Base-by-base conservation (phyloP, 2,888 invertebrate genomes). In the Troglohyphantes excavatus region DNA sequence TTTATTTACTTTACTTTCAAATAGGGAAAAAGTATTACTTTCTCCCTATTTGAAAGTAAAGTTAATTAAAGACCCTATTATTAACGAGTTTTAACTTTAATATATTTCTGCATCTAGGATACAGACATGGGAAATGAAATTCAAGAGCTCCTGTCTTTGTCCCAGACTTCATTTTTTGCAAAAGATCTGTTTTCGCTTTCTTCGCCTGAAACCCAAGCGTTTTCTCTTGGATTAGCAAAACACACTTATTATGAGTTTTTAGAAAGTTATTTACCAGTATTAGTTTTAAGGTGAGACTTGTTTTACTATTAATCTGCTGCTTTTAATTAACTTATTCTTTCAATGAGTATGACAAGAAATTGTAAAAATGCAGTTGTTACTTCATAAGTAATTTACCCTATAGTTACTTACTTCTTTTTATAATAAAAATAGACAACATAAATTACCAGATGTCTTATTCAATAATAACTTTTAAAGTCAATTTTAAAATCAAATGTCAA, bases 151-250 rank as follows among this genome's bases (percentile, higher is more conserved):
- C 2, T 86, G 2, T 13, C 21, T 39, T 23, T 61, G 46, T 75
- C 86, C 2, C 79, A 86, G 13, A 27, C 19, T 11, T 70, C 72
- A 21, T 86, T 86, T 39, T 86, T 86, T 63, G 61, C 21, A 17
- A 68, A 27, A 17, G 72, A 72, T 11, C 59, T 70, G 33, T n/a
- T 2, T 61, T n/a, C 9, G 9, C 46, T 23, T 7, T 17, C 46
- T 19, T 7, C 23, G n/a, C 19, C 59, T 53, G 67, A 53, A 17
- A 23, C 53, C 13, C 17, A 23, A 27, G 27, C 17, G 19, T 67
- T 67, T 39, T 46, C 76, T 21, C 9, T 23, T 13, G 39, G 21
- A n/a, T 26, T 85, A n/a, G 29, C 75, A 3, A 53, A 67, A 59
- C 23, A 33, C 3, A 53, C 46, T 43, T 85, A 85, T 43, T 76